phyloP scores from a whole-genome alignment of 1,140 invertebrate species.

The Macrosteles quadrilineatus region DNA sequence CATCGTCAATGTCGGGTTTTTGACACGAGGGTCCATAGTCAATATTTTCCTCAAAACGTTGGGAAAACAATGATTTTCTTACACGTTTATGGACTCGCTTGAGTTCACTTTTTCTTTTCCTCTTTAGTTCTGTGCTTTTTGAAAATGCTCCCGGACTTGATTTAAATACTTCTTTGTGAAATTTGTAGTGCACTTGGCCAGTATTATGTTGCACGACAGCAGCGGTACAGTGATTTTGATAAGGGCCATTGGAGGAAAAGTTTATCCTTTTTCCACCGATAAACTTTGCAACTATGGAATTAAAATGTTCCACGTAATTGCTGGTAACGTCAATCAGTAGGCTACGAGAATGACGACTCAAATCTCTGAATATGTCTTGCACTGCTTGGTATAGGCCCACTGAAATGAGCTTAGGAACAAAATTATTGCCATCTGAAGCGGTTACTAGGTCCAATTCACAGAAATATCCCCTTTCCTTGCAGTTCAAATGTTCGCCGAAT shows the following conservation, averaged over 20 bases:
- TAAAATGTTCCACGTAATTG: too few species aligned
- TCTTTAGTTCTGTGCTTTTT: background rate
- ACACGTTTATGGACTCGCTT: too few species aligned
- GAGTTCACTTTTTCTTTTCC: slow-evolving; percentile 3
- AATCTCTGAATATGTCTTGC: slow-evolving; percentile 9
- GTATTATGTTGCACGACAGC: slow-evolving; percentile 36
- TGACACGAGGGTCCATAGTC: background rate
- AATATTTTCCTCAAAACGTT: background rate
- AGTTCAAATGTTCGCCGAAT: slow-evolving; percentile 14
- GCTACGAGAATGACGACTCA: slow-evolving; percentile 30
- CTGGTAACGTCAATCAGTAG: slow-evolving; percentile 30
- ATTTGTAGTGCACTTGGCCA: slow-evolving; percentile 1
- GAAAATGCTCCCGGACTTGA: slow-evolving; percentile 3
- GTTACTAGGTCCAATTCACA: slow-evolving; percentile 8
- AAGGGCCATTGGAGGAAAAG: slow-evolving; percentile 26
- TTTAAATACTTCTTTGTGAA: slow-evolving; percentile 26
- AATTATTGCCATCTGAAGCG: background rate
- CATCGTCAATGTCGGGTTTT: too few species aligned
- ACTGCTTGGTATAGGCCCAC: background rate
- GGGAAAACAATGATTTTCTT: background rate
- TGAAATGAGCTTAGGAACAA: background rate
- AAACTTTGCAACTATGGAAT: too few species aligned
- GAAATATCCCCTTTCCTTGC: slow-evolving; percentile 27
- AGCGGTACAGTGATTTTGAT: slow-evolving; percentile 28
- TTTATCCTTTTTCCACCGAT: slow-evolving; percentile 39